Evolutionary conservation across 2,797 vertebrate genomes (phyloP).

Genomic region (Microctenopoma stevenorrisi): DNA sequence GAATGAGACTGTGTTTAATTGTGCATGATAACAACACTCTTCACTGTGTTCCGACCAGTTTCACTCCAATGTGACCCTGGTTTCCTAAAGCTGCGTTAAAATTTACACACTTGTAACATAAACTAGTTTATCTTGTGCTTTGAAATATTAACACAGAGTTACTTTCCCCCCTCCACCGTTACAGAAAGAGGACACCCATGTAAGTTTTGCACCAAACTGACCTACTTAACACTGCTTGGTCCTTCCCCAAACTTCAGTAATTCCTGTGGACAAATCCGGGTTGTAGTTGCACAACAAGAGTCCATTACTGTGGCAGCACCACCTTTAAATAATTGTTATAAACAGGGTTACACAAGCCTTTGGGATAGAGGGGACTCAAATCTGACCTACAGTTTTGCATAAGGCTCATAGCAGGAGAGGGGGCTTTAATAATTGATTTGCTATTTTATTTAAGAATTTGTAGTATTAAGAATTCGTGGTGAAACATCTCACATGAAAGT

Average conservation of each 20-base stretch:
- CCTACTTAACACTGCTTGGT: slow-evolving; percentile 56
- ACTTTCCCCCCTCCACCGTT: slow-evolving; percentile 72
- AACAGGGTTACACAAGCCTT: no score
- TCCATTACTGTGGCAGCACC: no score
- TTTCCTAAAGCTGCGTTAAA: slow-evolving; percentile 31
- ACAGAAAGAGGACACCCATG: slow-evolving; percentile 90
- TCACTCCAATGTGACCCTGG: slow-evolving; percentile 40
- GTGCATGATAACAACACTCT: slow-evolving; percentile 70
- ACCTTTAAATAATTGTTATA: no score
- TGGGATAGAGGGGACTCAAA: no score
- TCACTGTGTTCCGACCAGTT: slow-evolving; percentile 53
- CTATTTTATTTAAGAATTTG: no score
- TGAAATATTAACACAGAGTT: slow-evolving; percentile 73
- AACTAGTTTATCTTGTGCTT: slow-evolving; percentile 54
- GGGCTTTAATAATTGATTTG: no score
- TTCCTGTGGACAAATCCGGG: slow-evolving; percentile 42
- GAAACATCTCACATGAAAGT: not conserved
- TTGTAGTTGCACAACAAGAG: not conserved
- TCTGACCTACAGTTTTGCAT: no score
- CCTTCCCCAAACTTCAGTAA: slow-evolving; percentile 10
- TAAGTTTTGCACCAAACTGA: slow-evolving; percentile 79
- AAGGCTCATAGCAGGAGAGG: no score
- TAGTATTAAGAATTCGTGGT: no score
- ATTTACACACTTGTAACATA: slow-evolving; percentile 46
- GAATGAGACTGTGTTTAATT: slow-evolving; percentile 68